Evolutionary conservation across 2,888 invertebrate genomes (phyloP).

Genomic region (Campaea margaritaria): DNA sequence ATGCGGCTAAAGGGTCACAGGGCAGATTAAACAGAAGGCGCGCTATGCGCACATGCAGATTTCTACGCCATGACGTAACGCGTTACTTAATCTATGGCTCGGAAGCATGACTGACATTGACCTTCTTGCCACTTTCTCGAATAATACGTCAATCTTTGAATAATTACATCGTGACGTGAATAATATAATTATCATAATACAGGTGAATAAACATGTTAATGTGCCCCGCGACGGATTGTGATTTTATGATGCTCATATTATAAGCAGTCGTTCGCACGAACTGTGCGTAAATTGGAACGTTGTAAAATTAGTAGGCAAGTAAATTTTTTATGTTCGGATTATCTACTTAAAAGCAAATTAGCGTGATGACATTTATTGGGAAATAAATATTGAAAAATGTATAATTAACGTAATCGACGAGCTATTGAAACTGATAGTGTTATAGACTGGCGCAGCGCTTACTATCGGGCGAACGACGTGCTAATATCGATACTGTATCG

Average conservation of each 20-base stretch:
- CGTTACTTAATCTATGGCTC: constrained; percentile 46
- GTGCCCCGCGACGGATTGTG: background rate
- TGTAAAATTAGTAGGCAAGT: background rate
- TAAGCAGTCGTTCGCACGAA: too few relatives aligned
- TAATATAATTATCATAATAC: background rate
- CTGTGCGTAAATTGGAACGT: background rate
- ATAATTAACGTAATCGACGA: too few relatives aligned
- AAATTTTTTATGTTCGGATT: constrained; percentile 4
- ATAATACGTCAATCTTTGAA: constrained; percentile 29
- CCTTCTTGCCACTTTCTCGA: constrained; percentile 52
- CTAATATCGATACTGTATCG: too few relatives aligned
- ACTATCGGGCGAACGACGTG: too few relatives aligned
- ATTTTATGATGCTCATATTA: constrained; percentile 1
- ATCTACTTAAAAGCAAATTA: background rate
- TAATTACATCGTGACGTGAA: constrained; percentile 6
- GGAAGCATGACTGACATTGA: constrained; percentile 47
- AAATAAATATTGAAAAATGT: background rate
- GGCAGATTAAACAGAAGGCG: constrained; percentile 17
- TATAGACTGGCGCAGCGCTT: too few relatives aligned
- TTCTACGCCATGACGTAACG: constrained; percentile 26
- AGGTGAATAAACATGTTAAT: constrained; percentile 4
- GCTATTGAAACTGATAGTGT: too few relatives aligned
- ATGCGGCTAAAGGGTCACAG: constrained; percentile 24
- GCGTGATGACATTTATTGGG: background rate
- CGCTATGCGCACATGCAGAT: constrained; percentile 12